Base-by-base conservation (phyloP, 2,113 vertebrate genomes). In the Numenius arquata region DNA sequence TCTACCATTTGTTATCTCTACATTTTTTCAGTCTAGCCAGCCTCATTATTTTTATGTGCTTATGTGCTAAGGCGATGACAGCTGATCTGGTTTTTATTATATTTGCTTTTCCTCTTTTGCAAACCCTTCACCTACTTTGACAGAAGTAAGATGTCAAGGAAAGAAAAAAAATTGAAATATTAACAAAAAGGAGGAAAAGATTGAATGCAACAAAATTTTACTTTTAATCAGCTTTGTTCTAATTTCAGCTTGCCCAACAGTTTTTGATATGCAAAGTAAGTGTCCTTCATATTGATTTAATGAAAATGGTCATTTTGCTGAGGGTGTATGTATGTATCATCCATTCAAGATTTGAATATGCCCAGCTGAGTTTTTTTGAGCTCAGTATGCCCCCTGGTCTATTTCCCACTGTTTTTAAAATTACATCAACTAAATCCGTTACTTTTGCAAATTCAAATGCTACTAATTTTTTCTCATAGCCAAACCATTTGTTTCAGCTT, bases 261-360 rank as follows among this genome's bases (percentile, higher is more conserved):
- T 83, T 96, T 92, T 77, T 83, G 66, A 56, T 91, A 92, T 67
- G 38, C 74, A 90, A 87, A 96, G 76, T 41, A 89, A 85, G 38
- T 77, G 59, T 83, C 81, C 55, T 92, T 96, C 92, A 67, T 67
- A 41, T 5, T 96, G 91, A 94, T 89, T 88, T 96, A 94, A 96
- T 96, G 89, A 95, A 95, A 93, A 92, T 70, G n/a, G 94, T 87
- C 86, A 96, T 96, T 95, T 96, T 96, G 96, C 94, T 97, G 92
- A 95, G 95, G 77, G 74, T 95, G 53, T 94, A 78, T 1, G 2
- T 72, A 43, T 86, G 48, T 70, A 75, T 91, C 71, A 84, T 88
- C 45, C 73, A 85, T 77, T 82, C 83, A 92, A 75, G 58, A 95
- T 53, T 21, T 73, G 65, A 93, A 78, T 78, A 82, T 76, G 73